phyloP scores from a whole-genome alignment of 2,797 vertebrate genomes.

The Sebastes kiyomatsui region DNA sequence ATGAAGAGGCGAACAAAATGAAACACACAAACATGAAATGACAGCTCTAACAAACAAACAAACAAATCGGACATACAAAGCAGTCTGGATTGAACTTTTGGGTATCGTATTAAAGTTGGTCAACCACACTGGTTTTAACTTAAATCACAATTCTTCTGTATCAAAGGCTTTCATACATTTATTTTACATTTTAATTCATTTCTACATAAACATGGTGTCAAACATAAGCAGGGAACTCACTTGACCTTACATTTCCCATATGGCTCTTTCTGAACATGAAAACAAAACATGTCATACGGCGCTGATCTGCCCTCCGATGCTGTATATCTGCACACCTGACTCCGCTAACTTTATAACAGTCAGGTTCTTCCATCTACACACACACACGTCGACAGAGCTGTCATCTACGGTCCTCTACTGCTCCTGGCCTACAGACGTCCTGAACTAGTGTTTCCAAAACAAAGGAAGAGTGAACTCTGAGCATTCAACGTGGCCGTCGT shows the following conservation, averaged over 20 bases:
- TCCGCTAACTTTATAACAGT: slow-evolving; percentile 2
- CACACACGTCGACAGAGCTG: slow-evolving; percentile 22
- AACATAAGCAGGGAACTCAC: slow-evolving; percentile 13
- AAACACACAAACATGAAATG: slow-evolving; percentile 48
- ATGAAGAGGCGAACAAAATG: slow-evolving; percentile 21
- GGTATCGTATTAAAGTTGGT: slow-evolving; percentile 22
- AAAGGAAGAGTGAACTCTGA: slow-evolving; percentile 51
- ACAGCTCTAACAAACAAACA: slow-evolving; percentile 32
- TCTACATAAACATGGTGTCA: slow-evolving; percentile 35
- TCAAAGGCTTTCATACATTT: slow-evolving; percentile 31
- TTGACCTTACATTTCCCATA: slow-evolving; percentile 24
- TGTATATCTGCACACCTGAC: slow-evolving; percentile 32
- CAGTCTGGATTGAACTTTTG: slow-evolving; percentile 19
- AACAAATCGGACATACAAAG: slow-evolving; percentile 29
- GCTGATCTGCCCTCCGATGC: slow-evolving; percentile 24
- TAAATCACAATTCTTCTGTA: slow-evolving; percentile 29
- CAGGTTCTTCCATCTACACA: slow-evolving; percentile 19
- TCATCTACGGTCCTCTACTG: slow-evolving; percentile 36
- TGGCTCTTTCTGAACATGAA: slow-evolving; percentile 49
- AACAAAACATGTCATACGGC: slow-evolving; percentile 11
- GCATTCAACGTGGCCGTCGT: slow-evolving; percentile 77
- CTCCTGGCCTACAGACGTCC: slow-evolving; percentile 39
- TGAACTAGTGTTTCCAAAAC: slow-evolving; percentile 58
- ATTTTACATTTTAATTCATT: slow-evolving; percentile 27
- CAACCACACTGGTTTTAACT: slow-evolving; percentile 12